Base-by-base conservation (phyloP, 2,888 invertebrate species). In the Seira musarum region DNA sequence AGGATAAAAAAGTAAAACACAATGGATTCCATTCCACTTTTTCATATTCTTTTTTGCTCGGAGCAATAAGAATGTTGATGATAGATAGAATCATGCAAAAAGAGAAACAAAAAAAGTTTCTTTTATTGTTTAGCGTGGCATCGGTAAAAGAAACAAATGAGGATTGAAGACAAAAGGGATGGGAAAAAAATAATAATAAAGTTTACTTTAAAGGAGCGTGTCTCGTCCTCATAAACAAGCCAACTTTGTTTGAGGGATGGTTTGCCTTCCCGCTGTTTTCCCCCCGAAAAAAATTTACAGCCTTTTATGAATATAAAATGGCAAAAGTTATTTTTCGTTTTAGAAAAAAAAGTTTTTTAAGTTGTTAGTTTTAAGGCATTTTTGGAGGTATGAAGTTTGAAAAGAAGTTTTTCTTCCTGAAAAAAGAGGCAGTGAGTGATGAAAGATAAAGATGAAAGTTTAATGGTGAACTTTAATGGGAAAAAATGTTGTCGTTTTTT, bases 191-290 rank as follows among this genome's bases (percentile, higher is more conserved):
- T 15, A 24, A 25, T 53, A 65, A 67, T 40, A 60, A 75, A 75
- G 75, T 75, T 68, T 75, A 46, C 15, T 61, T 53, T 17, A 3
- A 53, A 53, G 53, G 63, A 75, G 67, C 68, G 75, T 68, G 75
- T 46, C 63, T 75, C 61, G 67, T 66, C 75, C 67, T 75, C 60
- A 68, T 46, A 67, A 75, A 75, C 68, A 60, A 15, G 60, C 22
- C 13, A 49, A 68, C 10, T 53, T 57, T 68, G n/a, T 13, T 30
- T 65, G 30, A 57, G 15, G 46, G 19, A 17, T 24, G 3, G 35
- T 17, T 8, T 69, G 30, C 25, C 2, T 25, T n/a, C 3, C 25
- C 19, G 61, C 10, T 64, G 30, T 40, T 17, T 72, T 15, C 46
- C 22, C 2, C 8, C 30, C 30, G 30, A 53, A 49, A 15, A 24